Percentiles rank a stretch among this genome's conserved stretches.
Evolutionary conservation across 2,797 vertebrate genomes (phyloP).

Genomic region (Amazona finschi): DNA sequence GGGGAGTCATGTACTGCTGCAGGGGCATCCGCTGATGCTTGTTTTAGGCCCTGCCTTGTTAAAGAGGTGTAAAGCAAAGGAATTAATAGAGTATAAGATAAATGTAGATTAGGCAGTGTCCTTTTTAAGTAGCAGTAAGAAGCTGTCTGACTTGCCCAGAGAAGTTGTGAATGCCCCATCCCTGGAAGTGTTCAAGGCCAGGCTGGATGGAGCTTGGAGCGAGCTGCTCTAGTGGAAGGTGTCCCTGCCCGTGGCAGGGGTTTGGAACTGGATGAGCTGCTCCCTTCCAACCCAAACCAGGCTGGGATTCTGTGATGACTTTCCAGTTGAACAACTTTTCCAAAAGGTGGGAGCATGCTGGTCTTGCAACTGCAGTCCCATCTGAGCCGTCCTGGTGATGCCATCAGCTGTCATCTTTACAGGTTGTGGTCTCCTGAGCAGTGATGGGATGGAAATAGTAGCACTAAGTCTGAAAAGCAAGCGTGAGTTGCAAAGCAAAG

Average conservation of each 20-base stretch:
- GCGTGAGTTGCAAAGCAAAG: not conserved
- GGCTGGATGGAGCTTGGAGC: not conserved
- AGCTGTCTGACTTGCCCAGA: not conserved
- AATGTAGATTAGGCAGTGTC: not conserved
- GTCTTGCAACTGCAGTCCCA: rapidly evolving
- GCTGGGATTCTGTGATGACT: not conserved
- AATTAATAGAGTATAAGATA: not conserved
- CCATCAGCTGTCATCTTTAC: not conserved
- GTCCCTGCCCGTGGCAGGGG: not conserved
- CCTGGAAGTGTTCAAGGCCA: not conserved
- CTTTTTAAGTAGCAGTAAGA: not conserved
- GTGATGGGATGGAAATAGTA: not conserved
- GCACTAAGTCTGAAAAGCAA: no score
- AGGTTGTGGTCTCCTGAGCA: not conserved
- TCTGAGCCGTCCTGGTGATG: rapidly evolving
- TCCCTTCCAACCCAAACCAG: not conserved
- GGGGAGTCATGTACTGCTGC: not conserved
- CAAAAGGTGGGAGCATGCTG: not conserved
- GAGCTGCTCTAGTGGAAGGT: not conserved
- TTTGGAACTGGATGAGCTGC: not conserved
- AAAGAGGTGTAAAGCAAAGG: not conserved
- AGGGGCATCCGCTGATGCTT: not conserved
- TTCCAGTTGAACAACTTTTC: not conserved
- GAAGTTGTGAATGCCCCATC: not conserved
- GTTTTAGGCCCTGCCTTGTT: not conserved